Conservation (phyloP, 2,113 vertebrate genomes). For the Raphicerus campestris region DNA sequence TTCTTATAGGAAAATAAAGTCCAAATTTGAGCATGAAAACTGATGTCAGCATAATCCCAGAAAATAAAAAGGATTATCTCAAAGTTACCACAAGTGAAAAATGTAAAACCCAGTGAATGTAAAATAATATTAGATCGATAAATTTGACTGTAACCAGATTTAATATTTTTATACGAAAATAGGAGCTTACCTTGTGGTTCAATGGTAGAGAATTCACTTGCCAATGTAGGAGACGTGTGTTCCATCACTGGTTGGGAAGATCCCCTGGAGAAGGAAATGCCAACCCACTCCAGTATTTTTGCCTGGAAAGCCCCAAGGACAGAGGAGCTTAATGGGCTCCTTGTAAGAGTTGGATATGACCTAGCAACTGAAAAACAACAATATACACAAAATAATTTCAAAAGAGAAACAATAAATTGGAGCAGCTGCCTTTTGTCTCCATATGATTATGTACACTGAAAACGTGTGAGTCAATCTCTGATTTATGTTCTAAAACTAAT, state of each 20-base stretch:
- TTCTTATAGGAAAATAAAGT: background rate
- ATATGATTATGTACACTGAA: background rate
- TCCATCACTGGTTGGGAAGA: background rate
- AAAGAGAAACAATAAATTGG: background rate
- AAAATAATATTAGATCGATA: background rate
- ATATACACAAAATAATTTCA: background rate
- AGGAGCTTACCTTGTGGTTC: background rate
- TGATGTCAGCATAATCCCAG: background rate
- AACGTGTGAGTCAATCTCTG: background rate
- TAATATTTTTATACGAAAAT: background rate
- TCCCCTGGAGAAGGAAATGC: background rate
- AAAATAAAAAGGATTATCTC: background rate
- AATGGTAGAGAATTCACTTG: background rate
- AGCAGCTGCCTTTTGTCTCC: background rate
- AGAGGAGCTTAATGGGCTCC: background rate
- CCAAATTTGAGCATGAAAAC: background rate
- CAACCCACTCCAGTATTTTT: background rate
- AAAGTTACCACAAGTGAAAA: background rate
- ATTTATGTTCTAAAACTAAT: background rate
- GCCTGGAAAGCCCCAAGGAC: background rate
- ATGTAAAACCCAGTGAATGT: background rate
- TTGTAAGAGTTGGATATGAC: background rate
- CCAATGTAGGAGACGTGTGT: background rate
- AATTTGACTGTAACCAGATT: background rate
- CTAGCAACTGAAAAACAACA: background rate